These are phyloP conservation scores for Lasiommata megera DNA, from an alignment of 2,888 invertebrate species.

Conservation along the genomic window DNA sequence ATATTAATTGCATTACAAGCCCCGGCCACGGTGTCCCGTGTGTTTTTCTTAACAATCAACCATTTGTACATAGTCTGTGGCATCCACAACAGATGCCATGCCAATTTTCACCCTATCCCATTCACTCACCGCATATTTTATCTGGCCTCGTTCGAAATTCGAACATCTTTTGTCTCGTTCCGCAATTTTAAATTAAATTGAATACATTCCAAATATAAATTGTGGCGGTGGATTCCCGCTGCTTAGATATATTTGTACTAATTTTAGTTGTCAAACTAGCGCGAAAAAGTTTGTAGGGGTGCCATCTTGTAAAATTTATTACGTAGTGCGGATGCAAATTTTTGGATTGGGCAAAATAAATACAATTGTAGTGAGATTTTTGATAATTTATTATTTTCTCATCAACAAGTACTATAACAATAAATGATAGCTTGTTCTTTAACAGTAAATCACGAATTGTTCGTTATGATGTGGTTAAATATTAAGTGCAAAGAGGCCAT, in stretches of 20 bases:
- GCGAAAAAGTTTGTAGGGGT: slow-evolving; percentile 56
- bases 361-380: slow-evolving; percentile 26
- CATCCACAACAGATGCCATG: slow-evolving; percentile 22
- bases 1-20: slow-evolving; percentile 76
- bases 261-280: slow-evolving; percentile 62
- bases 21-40: slow-evolving; percentile 65
- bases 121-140: slow-evolving; percentile 33
- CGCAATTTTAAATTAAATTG: slow-evolving; percentile 65
- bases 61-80: slow-evolving; percentile 39
- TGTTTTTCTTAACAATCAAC: slow-evolving; percentile 77
- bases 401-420: no score
- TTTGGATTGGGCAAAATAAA: slow-evolving; percentile 15
- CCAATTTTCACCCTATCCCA: slow-evolving; percentile 37
- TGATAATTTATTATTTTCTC: no score
- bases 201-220: slow-evolving; percentile 65
- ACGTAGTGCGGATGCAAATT: slow-evolving; percentile 32
- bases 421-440: no score
- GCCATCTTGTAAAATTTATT: slow-evolving; percentile 42
- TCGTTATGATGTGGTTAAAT: no score
- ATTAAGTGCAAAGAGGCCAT: no score
- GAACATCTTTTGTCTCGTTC: slow-evolving; percentile 38
- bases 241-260: slow-evolving; percentile 64
- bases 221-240: slow-evolving; percentile 60
- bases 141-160: slow-evolving; percentile 30
- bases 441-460: no score